A percentile compares a stretch with the other conserved stretches of the same genome.
phyloP scores from a whole-genome alignment of 2,797 vertebrate species.

The Mus spretus region DNA sequence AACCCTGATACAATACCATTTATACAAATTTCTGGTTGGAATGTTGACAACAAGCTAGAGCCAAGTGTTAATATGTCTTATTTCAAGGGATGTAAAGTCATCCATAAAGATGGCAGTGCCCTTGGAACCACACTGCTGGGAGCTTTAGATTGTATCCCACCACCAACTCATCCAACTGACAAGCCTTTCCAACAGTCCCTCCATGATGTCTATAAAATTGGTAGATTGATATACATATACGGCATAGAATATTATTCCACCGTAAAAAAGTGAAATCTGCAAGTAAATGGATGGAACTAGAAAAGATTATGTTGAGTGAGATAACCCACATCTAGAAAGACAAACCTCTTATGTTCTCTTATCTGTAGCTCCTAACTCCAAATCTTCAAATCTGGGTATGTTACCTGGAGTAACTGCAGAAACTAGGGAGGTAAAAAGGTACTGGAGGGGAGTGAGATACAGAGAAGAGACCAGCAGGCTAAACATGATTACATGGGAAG shows the following conservation, averaged over 20 bases:
- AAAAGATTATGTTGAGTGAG: background rate
- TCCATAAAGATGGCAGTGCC: slow-evolving; percentile 93
- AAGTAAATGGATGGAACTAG: background rate
- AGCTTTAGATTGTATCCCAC: slow-evolving; percentile 95
- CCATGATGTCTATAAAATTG: slow-evolving; percentile 97
- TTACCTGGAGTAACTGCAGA: background rate
- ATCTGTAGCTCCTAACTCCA: background rate
- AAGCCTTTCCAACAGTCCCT: slow-evolving; percentile 95
- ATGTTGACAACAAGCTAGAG: slow-evolving; percentile 98
- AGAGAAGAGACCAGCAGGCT: background rate
- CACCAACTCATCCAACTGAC: slow-evolving; percentile 94
- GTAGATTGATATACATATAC: slow-evolving; percentile 84
- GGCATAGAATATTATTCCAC: background rate
- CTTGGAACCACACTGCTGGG: slow-evolving; percentile 95
- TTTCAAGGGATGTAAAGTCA: slow-evolving; percentile 97
- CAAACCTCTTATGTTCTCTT: background rate
- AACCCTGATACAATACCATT: slow-evolving; percentile 94
- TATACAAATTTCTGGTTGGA: slow-evolving; percentile 92
- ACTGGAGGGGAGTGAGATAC: background rate
- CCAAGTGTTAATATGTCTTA: slow-evolving; percentile 96
- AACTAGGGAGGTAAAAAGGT: background rate
- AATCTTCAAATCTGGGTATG: background rate
- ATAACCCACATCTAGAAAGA: background rate
- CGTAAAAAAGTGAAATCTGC: background rate
- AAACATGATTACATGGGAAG: background rate